A percentile compares a stretch with the other conserved stretches of the same genome.
These are phyloP conservation scores for Lasaia peninsularis DNA, from an alignment of 1,140 invertebrate species.

Conservation along the genomic window DNA sequence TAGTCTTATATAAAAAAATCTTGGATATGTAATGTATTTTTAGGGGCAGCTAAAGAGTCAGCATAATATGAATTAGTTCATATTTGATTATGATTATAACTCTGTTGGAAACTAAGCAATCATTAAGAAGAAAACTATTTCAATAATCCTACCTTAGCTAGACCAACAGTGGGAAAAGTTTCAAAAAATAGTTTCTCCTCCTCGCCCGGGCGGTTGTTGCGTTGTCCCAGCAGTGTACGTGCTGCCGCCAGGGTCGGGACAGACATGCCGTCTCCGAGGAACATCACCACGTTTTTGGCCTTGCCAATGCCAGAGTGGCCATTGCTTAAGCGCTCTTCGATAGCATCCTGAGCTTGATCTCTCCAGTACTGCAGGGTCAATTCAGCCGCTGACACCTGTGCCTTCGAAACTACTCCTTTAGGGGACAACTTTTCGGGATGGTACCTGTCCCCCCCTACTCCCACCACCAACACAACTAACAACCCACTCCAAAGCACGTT, in stretches of 20 bases:
- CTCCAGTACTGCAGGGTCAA: slow-evolving; percentile 22
- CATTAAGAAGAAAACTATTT: neutral
- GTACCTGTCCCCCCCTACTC: neutral
- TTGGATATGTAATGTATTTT: no score
- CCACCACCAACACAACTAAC: neutral
- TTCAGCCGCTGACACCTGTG: neutral
- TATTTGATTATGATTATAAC: no score
- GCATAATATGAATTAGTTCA: no score
- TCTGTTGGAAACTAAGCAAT: neutral
- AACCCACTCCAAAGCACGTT: neutral
- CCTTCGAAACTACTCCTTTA: neutral
- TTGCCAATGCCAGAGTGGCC: slow-evolving; percentile 20
- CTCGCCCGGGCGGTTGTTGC: slow-evolving; percentile 76
- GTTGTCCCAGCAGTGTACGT: slow-evolving; percentile 82
- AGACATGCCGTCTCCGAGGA: slow-evolving; percentile 88
- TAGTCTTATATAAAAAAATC: no score
- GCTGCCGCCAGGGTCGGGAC: slow-evolving; percentile 83
- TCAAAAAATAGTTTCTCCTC: slow-evolving; percentile 84
- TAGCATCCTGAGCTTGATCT: slow-evolving; percentile 23
- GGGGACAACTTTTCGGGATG: neutral
- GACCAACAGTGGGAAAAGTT: slow-evolving; percentile 82
- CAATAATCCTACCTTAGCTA: slow-evolving; percentile 80
- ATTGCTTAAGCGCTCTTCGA: slow-evolving; percentile 2
- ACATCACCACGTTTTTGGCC: slow-evolving; percentile 85
- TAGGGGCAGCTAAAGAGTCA: no score